Percentiles rank a stretch among this genome's conserved stretches.
These are phyloP conservation scores for Cyanistes caeruleus DNA, from an alignment of 2,113 vertebrate genomes.

Conservation along the genomic window DNA sequence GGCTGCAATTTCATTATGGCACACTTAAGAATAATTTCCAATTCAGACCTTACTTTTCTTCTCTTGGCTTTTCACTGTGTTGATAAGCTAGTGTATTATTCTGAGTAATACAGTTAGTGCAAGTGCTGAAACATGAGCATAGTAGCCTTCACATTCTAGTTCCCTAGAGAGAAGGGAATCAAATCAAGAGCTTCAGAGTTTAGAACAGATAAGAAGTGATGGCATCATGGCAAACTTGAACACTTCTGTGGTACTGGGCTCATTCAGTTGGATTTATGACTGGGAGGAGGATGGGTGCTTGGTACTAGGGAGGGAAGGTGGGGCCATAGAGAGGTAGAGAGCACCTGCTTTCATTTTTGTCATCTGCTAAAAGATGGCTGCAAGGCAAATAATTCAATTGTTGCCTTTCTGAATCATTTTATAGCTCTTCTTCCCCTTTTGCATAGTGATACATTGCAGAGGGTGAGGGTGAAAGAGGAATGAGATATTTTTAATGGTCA, in stretches of 20 bases:
- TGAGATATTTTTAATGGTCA: neutral
- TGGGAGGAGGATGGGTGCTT: neutral
- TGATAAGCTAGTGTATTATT: neutral
- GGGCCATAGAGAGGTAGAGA: neutral
- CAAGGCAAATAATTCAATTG: neutral
- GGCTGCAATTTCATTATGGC: conserved; percentile 25
- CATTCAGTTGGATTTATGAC: neutral
- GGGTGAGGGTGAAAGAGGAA: neutral
- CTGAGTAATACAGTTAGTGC: neutral
- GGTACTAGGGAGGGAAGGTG: neutral
- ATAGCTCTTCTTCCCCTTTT: neutral
- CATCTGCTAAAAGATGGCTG: neutral
- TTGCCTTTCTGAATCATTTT: neutral
- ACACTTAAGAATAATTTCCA: neutral
- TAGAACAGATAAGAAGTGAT: neutral
- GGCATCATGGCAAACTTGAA: neutral
- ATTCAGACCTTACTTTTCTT: neutral
- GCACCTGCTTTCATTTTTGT: neutral
- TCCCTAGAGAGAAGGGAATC: neutral
- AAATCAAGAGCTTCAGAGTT: neutral
- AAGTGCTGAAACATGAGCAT: neutral
- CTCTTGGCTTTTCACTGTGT: neutral
- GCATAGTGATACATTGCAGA: neutral
- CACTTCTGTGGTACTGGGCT: neutral
- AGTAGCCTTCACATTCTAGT: neutral